Evolutionary conservation across 2,888 invertebrate genomes (phyloP), one percentile per base, ranked within the genome.

Genomic region (Pocota personata): DNA sequence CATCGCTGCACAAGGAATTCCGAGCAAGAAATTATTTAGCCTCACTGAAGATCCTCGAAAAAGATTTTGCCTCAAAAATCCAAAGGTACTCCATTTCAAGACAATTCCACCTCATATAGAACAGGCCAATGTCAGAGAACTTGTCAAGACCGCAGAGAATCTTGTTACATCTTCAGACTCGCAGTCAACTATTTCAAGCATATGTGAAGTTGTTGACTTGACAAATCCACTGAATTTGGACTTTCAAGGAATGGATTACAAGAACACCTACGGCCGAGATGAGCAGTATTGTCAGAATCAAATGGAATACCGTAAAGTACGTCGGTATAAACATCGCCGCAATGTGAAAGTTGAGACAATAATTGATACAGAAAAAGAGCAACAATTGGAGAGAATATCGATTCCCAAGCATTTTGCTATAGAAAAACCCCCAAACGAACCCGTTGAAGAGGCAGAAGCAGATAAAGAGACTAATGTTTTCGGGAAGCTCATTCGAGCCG

Each of bases 231-330:
- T 91, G 30, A 88, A 89, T 10, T 58, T 92, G 48, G 92, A 92
- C 62, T 91, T 91, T 35, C 92, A 92, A 76, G 92, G 92, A 62
- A 84, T 91, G 87, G 92, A 92, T 79, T 92, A 91, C 40, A 90
- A 89, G 84, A 90, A 89, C 48, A 91, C 91, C 0, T 92, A 91
- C 64, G 88, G 89, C 35, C 88, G 87, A 35, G 92, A 92, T 72
- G 92, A 92, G 50, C 90, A 92, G 69, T 89, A 91, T 50, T 82
- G 89, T 3, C 90, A 91, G 73, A 91, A 92, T 80, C 89, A 90
- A 19, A 87, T 88, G 32, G 90, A 90, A 48, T 92, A 91, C 67
- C 89, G 90, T 55, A 89, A 89, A n/a, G 88, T 91, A 1, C 80
- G 88, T 2, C 90, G 92, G 0, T 90, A 89, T 19, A 90, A 91